Evolutionary conservation across 2,797 vertebrate genomes (phyloP), one percentile per base, ranked within the genome.

Genomic region (Neosalanx taihuensis): DNA sequence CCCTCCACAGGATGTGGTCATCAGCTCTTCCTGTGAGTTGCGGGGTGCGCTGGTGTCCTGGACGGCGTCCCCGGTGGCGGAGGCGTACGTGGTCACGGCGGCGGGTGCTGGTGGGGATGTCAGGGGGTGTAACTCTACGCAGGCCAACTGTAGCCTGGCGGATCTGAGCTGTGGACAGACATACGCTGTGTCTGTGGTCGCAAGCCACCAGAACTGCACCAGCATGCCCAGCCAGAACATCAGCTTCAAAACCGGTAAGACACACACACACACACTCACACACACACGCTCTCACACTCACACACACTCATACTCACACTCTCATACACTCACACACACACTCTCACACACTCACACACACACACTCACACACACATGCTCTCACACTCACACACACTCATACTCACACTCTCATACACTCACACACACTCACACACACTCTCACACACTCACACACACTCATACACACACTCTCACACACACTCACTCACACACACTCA

Each of bases 201-300:
- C 91, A 10, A 82, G 84, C 33, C 78, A 89, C 0, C 80, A 88
- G 41, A 90, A 86, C 84, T 93, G 91, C 84, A 79, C 86, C 77
- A 92, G 92, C 72, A 63, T 63, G 7, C 68, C 87, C 80, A 90
- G 89, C 72, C 57, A 66, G 1, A 84, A 80, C 5, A 30, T 69
- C 29, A 86, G 81, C 1, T 29, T 92, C 30, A 63, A 67, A 46
- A 90, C 90, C 72, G 89, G 92, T 92, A 76, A 37, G 57, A 68
- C 17, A 61, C 12, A 6, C 67, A 70, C 0, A 20, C 15, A 51
- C 2, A 64, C 7, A 26, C 33, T 9, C 49, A 30, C 29, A 35
- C 26, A 56, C 30, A 33, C 29, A 62, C 60, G 17, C 15, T 1
- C 29, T 3, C 60, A 7, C 30, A 12, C 57, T 26, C 56, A 1